phyloP scores from a whole-genome alignment of 2,888 invertebrate genomes.

The Drosophila hamatofila region DNA sequence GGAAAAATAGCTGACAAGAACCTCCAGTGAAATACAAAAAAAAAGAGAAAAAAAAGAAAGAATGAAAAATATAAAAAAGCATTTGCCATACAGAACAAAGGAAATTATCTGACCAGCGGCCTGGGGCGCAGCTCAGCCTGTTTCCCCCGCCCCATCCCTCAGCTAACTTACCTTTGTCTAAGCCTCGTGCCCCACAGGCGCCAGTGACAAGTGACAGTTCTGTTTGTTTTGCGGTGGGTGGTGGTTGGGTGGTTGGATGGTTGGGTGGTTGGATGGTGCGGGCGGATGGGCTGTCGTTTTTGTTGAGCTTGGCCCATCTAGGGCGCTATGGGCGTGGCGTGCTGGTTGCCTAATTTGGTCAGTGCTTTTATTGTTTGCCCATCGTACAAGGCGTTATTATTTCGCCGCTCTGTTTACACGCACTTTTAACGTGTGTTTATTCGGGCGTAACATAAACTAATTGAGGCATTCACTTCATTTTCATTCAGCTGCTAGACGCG shows the following conservation, averaged over 20 bases:
- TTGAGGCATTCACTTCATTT: slow-evolving; percentile 66
- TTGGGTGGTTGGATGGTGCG: too few relatives aligned
- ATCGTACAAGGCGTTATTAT: slow-evolving; percentile 64
- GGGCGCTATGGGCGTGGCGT: slow-evolving; percentile 10
- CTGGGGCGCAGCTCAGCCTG: slow-evolving; percentile 23
- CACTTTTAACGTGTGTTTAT: slow-evolving; percentile 79
- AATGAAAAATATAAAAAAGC: slow-evolving; percentile 47
- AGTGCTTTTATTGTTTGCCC: slow-evolving; percentile 63
- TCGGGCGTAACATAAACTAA: slow-evolving; percentile 71
- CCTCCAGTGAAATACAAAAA: slow-evolving; percentile 10
- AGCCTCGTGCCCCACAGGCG: slow-evolving; percentile 41
- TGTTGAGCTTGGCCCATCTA: not conserved
- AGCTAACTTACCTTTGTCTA: slow-evolving; percentile 32
- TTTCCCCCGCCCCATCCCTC: not conserved
- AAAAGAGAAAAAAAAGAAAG: slow-evolving; percentile 24
- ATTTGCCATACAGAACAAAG: slow-evolving; percentile 68
- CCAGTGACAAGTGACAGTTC: slow-evolving; percentile 74
- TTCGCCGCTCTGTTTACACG: slow-evolving; percentile 69
- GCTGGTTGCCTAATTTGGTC: slow-evolving; percentile 69
- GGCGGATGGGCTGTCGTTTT: not conserved
- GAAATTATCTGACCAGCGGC: slow-evolving; percentile 75
- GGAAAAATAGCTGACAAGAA: slow-evolving; percentile 73
- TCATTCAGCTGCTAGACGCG: slow-evolving; percentile 21
- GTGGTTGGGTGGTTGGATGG: not conserved
- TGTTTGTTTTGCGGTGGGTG: slow-evolving; percentile 58